Evolutionary conservation across 2,888 invertebrate genomes (phyloP), one percentile per base, ranked within the genome.

Genomic region (Abscondita cerata): DNA sequence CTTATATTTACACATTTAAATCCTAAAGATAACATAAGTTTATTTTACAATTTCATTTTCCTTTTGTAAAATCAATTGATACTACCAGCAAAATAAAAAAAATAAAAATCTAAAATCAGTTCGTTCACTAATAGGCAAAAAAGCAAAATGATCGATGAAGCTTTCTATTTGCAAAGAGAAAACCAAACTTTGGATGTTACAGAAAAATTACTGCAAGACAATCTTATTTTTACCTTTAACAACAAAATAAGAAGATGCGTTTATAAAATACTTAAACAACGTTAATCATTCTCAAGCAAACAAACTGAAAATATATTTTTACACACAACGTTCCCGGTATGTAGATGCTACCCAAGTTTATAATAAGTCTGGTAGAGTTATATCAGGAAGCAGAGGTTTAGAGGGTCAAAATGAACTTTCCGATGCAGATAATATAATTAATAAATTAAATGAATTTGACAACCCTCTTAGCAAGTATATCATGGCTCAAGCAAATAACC

Each of bases 241-340:
- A 41, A 78, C 82, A 0, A 80, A 84, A 1, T 92, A 93, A 76
- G 92, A 92, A 73, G 83, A 85, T 6, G 83, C 84, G 12, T 88
- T 93, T 62, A 82, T 90, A 2, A 83, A 84, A 50, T 91, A 88
- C 74, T 76, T 93, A 13, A 81, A 87, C 62, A 82, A 84, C n/a
- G 67, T 68, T 3, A 67, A 70, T 13, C 86, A 86, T 64, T 76
- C 84, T 0, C 83, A 85, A 34, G 84, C 85, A 0, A 85, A 87
- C 0, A 90, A 92, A 70, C 82, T 91, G 48, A 82, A 89, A 19
- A 83, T 92, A 46, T 84, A 90, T 78, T 91, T 90, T 75, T 89
- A 88, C 70, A 80, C 92, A 51, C 85, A 88, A 69, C 83, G 87
- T 72, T 83, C 73, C 70, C 81, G 85, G 66, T 86, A 84, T 68